Evolutionary conservation across 2,888 invertebrate species (phyloP).

Genomic region (Agelastica alni): DNA sequence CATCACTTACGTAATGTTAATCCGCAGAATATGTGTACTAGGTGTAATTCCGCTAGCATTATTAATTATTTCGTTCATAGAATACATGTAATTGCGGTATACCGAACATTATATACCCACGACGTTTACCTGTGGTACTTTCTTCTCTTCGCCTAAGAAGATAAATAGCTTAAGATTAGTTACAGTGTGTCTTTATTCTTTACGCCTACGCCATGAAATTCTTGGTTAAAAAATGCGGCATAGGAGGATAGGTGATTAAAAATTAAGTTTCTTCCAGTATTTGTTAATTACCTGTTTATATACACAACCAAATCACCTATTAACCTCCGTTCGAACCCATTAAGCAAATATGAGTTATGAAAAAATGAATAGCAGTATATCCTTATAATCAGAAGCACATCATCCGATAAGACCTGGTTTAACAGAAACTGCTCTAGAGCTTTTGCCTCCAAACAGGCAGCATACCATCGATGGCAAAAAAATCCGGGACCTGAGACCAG

Average conservation of each 20-base stretch:
- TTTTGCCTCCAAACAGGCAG: no score
- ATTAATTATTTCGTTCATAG: conserved; percentile 28
- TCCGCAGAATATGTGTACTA: conserved; percentile 8
- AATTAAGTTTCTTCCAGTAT: not conserved
- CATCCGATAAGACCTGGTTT: no score
- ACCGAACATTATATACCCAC: conserved; percentile 20
- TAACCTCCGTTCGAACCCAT: no score
- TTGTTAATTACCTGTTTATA: not conserved
- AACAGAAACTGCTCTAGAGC: no score
- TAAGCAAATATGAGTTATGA: no score
- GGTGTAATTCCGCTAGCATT: conserved; percentile 28
- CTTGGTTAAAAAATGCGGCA: not conserved
- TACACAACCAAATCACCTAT: no score
- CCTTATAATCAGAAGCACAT: no score
- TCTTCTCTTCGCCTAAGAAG: conserved; percentile 19
- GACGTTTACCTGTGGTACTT: conserved; percentile 11
- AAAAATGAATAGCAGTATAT: no score
- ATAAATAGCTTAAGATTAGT: conserved; percentile 25
- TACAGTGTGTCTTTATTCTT: conserved; percentile 9
- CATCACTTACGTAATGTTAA: no score
- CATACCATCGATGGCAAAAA: no score
- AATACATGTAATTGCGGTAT: conserved; percentile 26
- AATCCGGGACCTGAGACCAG: no score
- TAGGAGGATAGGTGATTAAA: conserved; percentile 2
- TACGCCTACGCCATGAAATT: not conserved